Base-by-base conservation (phyloP, 2,888 invertebrate species). In the Chrysolina americana region DNA sequence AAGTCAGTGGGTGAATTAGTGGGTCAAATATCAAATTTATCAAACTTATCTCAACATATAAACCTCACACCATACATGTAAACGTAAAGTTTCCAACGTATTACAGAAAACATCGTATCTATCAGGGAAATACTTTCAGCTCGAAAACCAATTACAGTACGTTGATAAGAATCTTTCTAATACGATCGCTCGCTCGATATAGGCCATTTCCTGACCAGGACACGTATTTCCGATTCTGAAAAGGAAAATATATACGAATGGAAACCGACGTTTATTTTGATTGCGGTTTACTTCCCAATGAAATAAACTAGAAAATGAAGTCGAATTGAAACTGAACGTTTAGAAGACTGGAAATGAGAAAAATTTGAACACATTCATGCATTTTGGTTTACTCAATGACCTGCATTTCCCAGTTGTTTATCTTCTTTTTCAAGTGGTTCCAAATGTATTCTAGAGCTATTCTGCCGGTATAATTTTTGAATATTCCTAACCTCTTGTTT, bases 161-260 rank as follows among this genome's bases (percentile, higher is more conserved):
- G 70, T 70, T 74, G 70, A 70, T 70, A 68, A 74, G 74, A 66
- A 74, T 74, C 74, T 74, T 70, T 48, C 50, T 74, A 74, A 70
- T 74, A 63, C 70, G 70, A 63, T 74, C 74, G 66, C 66, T 75
- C 59, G 62, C 68, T 74, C 71, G 73, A 75, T 74, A 74, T 66
- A 56, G 68, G 78, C 73, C 71, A 74, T 75, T 78, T 75, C 71
- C 75, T 64, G 78, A 64, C 71, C 78, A 71, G 65, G 44, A 70
- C 78, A 78, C 78, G 78, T 76, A 76, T 65, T 74, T 74, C 74
- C 74, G 47, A 69, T 36, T 36, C 36, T 66, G 62, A 73, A 72
- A 53, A 70, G 68, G 70, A 75, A 73, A 75, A 63, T 66, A 73
- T 70, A 69, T 63, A 64, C 48, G 53, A 75, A 48, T 74, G 17